Conservation (phyloP, 2,797 vertebrate species). For the Sarcophilus harrisii region DNA sequence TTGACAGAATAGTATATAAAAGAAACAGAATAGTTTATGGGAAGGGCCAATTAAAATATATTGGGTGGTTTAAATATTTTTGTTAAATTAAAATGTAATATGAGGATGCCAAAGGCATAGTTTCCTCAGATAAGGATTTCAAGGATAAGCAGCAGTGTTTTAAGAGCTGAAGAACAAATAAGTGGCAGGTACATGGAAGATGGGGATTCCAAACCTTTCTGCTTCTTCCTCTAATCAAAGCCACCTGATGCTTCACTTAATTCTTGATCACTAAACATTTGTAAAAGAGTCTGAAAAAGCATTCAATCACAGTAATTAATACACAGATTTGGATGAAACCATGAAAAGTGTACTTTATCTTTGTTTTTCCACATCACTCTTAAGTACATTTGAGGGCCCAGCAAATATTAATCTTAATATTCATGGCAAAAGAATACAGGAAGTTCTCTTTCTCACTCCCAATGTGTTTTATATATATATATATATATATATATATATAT, state of each 20-base stretch:
- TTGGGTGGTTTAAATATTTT: background rate
- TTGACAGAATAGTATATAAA: conserved; percentile 33
- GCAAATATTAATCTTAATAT: background rate
- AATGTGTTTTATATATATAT: rapidly evolving
- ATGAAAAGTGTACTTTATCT: background rate
- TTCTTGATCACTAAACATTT: background rate
- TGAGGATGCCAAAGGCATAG: background rate
- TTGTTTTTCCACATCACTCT: conserved; percentile 31
- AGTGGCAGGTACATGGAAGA: background rate
- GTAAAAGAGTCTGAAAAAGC: background rate
- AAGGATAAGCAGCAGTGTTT: background rate
- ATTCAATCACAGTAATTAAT: background rate
- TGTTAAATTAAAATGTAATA: background rate
- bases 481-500: too few relatives aligned
- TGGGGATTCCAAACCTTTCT: background rate
- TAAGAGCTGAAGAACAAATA: background rate
- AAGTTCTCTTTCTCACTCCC: background rate
- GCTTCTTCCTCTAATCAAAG: conserved; percentile 19
- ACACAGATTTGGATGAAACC: conserved; percentile 1
- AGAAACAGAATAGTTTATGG: conserved; percentile 24
- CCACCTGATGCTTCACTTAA: conserved; percentile 24
- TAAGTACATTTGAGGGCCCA: background rate
- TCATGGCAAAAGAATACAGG: background rate
- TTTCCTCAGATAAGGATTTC: background rate
- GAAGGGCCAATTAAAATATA: background rate